These are phyloP conservation scores for Muscicapa comitata DNA, from an alignment of 2,797 vertebrate species.

Conservation along the genomic window DNA sequence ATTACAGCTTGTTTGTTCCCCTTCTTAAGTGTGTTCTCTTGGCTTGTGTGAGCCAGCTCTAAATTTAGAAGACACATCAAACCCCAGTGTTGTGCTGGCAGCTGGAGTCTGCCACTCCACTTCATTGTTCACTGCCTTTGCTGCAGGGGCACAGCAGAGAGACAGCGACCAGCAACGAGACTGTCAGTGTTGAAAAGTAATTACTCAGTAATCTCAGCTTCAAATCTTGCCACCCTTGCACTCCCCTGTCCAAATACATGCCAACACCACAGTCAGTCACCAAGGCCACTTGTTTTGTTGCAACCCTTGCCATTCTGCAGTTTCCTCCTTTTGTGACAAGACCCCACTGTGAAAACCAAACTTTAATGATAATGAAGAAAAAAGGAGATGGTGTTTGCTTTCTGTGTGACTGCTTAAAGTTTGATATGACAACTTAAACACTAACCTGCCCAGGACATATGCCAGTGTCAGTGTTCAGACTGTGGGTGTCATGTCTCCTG, in stretches of 20 bases:
- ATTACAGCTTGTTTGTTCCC: not conserved
- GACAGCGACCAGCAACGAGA: not conserved
- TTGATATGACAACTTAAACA: not conserved
- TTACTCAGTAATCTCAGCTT: not conserved
- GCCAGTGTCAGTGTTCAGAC: rapidly evolving
- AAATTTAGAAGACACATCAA: not conserved
- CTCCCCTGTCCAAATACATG: too few species aligned
- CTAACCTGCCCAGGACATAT: not conserved
- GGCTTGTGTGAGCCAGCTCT: not conserved
- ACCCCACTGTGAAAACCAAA: rapidly evolving
- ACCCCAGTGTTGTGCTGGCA: not conserved
- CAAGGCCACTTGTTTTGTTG: rapidly evolving
- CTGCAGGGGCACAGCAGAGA: not conserved
- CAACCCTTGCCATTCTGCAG: not conserved
- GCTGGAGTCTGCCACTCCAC: not conserved
- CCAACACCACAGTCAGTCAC: not conserved
- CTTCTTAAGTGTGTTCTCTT: not conserved
- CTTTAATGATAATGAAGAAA: not conserved
- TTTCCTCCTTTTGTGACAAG: not conserved
- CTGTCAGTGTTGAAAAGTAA: too few species aligned
- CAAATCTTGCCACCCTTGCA: not conserved
- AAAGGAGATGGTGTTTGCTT: not conserved
- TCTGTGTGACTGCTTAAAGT: not conserved
- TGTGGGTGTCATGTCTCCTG: rapidly evolving
- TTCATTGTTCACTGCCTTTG: not conserved